phyloP scores from a whole-genome alignment of 2,888 invertebrate genomes.

The Prosapia bicincta region DNA sequence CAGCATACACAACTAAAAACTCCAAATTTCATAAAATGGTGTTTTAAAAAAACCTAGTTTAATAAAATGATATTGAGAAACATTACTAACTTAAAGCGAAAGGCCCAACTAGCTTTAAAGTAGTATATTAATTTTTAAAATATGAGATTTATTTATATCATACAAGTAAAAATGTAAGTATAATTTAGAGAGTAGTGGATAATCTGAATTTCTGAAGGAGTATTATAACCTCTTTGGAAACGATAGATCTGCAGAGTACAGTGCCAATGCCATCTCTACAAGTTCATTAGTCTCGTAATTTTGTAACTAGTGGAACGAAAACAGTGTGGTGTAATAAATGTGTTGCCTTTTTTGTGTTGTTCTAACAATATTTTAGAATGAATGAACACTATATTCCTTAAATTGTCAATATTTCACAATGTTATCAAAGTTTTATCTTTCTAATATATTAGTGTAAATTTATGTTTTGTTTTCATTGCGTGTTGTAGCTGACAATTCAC shows the following conservation, averaged over 20 bases:
- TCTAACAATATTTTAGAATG: constrained; percentile 11
- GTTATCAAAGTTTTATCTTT: neutral
- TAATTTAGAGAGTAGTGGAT: too few relatives aligned
- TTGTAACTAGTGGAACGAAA: constrained; percentile 33
- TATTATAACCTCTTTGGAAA: constrained; percentile 22
- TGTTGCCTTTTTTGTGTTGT: constrained; percentile 4
- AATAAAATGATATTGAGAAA: too few relatives aligned
- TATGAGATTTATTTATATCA: too few relatives aligned
- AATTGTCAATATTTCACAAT: neutral
- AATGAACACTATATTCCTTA: neutral
- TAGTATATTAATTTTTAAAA: too few relatives aligned
- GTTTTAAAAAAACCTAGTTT: too few relatives aligned
- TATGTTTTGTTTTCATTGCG: constrained; percentile 3
- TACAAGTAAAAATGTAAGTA: too few relatives aligned
- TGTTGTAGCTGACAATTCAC: neutral
- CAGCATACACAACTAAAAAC: too few relatives aligned
- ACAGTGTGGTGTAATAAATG: constrained; percentile 28
- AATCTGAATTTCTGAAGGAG: too few relatives aligned
- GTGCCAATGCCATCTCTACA: constrained; percentile 36
- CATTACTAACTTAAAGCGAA: too few relatives aligned
- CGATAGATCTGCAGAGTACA: neutral
- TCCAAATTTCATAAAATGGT: too few relatives aligned
- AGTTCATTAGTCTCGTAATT: constrained; percentile 38
- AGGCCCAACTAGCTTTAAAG: too few relatives aligned
- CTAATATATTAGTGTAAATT: neutral